Evolutionary conservation across 2,888 invertebrate species (phyloP), one percentile per base, ranked within the genome.

Genomic region (Trichogramma evanescens): DNA sequence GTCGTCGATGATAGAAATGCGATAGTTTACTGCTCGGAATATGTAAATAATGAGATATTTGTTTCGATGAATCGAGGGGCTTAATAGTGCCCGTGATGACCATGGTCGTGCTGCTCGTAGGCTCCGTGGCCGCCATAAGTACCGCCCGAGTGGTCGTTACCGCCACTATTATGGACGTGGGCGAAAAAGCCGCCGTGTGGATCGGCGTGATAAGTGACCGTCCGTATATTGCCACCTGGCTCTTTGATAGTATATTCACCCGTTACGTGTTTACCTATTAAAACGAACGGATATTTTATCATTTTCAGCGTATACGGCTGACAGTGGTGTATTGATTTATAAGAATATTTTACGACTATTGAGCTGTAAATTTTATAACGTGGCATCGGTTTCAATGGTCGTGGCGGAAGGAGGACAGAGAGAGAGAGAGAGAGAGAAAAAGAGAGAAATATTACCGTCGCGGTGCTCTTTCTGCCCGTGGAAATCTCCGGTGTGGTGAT

Each of bases 221-320:
- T 73, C 4, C 76, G 71, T 43, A 69, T 69, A 56, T 74, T 73
- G 54, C 79, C 79, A 55, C 78, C 79, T 6, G 79, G 77, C 62
- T 79, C 79, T 50, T 76, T 73, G 13, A 79, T 67, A 7, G 72
- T 74, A 66, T 80, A 79, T 55, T 78, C 77, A 6, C 79, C 78
- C 40, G 71, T 69, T 8, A 78, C 75, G 38, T 73, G 69, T 61
- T 75, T 71, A 8, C 74, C 76, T 75, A 61, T 41, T 51, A 50
- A 56, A 9, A n/a, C n/a, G 26, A 26, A 26, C 26, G 26, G 26
- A 26, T 26, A 26, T 26, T 26, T 26, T 26, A 26, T 26, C 26
- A 26, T 26, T 26, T 26, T 26, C 26, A 26, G 2, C 26, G 26
- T 26, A 26, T 26, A 26, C 26, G 26, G 26, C 26, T 2, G 26